Conservation (phyloP, 1,140 invertebrate genomes). For the Dufourea novaeangliae region DNA sequence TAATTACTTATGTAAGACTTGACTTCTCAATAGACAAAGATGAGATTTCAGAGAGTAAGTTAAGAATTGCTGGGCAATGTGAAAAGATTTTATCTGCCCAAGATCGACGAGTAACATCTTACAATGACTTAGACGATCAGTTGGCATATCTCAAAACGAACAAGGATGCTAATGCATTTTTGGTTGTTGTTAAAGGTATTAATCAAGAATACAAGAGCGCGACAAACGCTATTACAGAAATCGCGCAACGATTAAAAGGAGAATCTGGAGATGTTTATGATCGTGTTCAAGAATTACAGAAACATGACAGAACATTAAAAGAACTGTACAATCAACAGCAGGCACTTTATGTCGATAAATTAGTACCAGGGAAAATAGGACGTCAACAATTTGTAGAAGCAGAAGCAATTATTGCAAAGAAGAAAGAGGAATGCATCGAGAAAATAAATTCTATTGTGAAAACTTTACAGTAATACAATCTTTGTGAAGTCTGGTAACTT, state of each 20-base stretch:
- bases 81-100: slow-evolving; percentile 84
- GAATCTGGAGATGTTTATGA: slow-evolving; percentile 86
- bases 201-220: slow-evolving; percentile 86
- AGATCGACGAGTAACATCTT: slow-evolving; percentile 84
- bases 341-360: slow-evolving; percentile 84
- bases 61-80: slow-evolving; percentile 82
- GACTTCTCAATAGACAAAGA: slow-evolving; percentile 95
- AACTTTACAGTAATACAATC: slow-evolving; percentile 75
- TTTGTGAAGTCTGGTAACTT: slow-evolving; percentile 17
- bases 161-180: slow-evolving; percentile 84
- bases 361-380: slow-evolving; percentile 86
- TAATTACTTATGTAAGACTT: slow-evolving; percentile 96
- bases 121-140: slow-evolving; percentile 86
- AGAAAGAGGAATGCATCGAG: slow-evolving; percentile 86
- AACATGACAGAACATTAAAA: slow-evolving; percentile 82
- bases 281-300: slow-evolving; percentile 85
- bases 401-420: slow-evolving; percentile 83
- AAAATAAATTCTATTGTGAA: slow-evolving; percentile 85
- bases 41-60: slow-evolving; percentile 83
- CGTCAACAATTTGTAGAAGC: slow-evolving; percentile 86
- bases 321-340: slow-evolving; percentile 82
- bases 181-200: slow-evolving; percentile 83
- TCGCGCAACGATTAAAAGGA: slow-evolving; percentile 84
- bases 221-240: slow-evolving; percentile 83
- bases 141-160: slow-evolving; percentile 85